Conservation (phyloP, 2,888 invertebrate species). For the Tiliacea citrago region DNA sequence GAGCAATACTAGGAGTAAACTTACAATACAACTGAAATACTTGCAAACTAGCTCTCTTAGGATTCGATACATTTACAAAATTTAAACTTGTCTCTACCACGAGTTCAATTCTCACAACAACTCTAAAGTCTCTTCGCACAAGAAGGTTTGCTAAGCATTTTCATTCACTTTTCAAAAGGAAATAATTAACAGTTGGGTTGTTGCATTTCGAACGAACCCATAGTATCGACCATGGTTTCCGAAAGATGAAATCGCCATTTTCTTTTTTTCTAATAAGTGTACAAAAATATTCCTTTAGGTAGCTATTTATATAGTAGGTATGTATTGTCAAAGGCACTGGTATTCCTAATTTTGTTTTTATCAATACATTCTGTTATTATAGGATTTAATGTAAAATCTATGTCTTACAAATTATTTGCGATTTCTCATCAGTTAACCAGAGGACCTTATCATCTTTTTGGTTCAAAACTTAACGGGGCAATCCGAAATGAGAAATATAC, state of each 20-base stretch:
- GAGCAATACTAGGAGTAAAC: slow-evolving; percentile 82
- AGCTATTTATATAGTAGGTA: slow-evolving; percentile 87
- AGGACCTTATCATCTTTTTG: slow-evolving; percentile 85
- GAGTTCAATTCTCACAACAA: slow-evolving; percentile 59
- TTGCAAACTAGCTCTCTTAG: slow-evolving; percentile 81
- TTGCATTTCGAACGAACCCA: slow-evolving; percentile 54
- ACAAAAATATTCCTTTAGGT: slow-evolving; percentile 88
- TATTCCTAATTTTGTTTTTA: slow-evolving; percentile 81
- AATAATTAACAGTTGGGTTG: slow-evolving; percentile 53
- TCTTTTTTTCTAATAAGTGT: slow-evolving; percentile 82
- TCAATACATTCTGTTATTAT: slow-evolving; percentile 76
- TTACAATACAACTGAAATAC: slow-evolving; percentile 81
- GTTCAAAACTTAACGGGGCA: slow-evolving; percentile 85
- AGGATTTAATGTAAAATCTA: slow-evolving; percentile 69
- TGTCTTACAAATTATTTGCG: slow-evolving; percentile 77
- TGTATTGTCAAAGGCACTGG: slow-evolving; percentile 90
- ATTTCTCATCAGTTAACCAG: slow-evolving; percentile 77
- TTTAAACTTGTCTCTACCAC: slow-evolving; percentile 64
- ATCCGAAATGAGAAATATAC: slow-evolving; percentile 87
- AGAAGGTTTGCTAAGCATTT: slow-evolving; percentile 36
- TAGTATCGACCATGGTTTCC: slow-evolving; percentile 70
- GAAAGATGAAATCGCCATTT: slow-evolving; percentile 77
- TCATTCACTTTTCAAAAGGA: slow-evolving; percentile 43
- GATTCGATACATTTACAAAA: slow-evolving; percentile 74
- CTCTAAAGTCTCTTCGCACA: slow-evolving; percentile 39